phyloP scores from a whole-genome alignment of 2,888 invertebrate species.

The Bembecia ichneumoniformis region DNA sequence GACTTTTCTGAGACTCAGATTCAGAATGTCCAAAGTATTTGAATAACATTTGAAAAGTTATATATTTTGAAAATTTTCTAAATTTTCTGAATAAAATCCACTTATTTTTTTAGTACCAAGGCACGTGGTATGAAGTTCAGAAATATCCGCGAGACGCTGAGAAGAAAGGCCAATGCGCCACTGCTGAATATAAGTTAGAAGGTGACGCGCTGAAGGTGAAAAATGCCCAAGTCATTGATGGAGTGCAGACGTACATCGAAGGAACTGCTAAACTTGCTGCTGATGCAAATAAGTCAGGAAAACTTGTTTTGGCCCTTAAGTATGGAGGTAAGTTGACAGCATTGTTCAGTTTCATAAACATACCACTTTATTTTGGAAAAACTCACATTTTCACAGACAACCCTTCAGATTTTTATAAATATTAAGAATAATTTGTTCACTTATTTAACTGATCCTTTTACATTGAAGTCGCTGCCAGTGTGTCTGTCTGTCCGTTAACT shows the following conservation, averaged over 20 bases:
- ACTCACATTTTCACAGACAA: neutral
- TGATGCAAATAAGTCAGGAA: constrained; percentile 61
- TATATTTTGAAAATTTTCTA: no score
- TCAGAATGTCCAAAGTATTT: no score
- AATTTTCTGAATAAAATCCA: neutral
- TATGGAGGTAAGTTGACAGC: constrained; percentile 38
- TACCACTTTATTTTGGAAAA: neutral
- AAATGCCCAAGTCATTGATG: constrained; percentile 43
- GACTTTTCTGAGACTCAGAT: no score
- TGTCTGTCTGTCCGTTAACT: no score
- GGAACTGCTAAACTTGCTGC: constrained; percentile 42
- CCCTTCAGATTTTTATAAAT: no score
- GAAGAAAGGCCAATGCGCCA: constrained; percentile 72
- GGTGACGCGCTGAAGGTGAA: constrained; percentile 45
- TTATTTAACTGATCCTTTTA: no score
- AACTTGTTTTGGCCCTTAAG: constrained; percentile 40
- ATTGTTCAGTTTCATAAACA: neutral
- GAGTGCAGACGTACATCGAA: constrained; percentile 39
- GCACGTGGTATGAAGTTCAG: constrained; percentile 78
- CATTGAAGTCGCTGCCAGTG: no score
- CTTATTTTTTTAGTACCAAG: constrained; percentile 64
- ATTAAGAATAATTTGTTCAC: no score
- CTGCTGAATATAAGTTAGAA: constrained; percentile 71
- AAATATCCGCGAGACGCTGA: constrained; percentile 74
- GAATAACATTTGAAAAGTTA: no score